Evolutionary conservation across 2,113 vertebrate genomes (phyloP).

Genomic region (Hemicordylus capensis): DNA sequence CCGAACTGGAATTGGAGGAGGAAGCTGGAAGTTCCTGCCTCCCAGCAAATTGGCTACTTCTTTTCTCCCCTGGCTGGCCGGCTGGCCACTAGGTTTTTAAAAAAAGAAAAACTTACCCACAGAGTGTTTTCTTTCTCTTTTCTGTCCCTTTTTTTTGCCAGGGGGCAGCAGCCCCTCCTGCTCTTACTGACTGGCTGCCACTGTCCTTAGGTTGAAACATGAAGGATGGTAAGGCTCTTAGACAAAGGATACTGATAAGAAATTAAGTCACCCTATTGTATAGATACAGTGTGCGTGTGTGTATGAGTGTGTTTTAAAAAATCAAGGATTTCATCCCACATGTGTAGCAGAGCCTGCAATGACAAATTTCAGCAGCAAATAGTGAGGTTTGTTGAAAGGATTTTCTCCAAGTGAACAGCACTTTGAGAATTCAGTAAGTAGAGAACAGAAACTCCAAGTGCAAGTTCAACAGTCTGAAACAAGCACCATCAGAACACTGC

Average conservation of each 20-base stretch:
- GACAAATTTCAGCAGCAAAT: conserved; percentile 4
- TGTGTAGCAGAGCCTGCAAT: background rate
- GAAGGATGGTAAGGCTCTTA: background rate
- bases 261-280: background rate
- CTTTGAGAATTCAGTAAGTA: conserved; percentile 1
- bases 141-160: no score
- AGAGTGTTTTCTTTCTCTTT: no score
- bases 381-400: conserved; percentile 6
- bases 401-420: background rate
- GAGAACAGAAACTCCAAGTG: conserved; percentile 11
- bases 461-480: conserved; percentile 11
- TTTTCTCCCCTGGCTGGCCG: no score
- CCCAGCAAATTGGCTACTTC: no score
- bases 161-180: no score
- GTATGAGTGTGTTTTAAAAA: background rate
- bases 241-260: background rate
- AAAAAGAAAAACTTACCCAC: no score
- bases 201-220: background rate
- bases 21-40: no score
- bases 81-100: no score
- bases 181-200: no score
- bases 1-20: no score
- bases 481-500: background rate
- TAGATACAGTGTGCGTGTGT: background rate
- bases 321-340: background rate